Percentiles rank a stretch among this genome's conserved stretches.
Evolutionary conservation across 2,113 vertebrate species (phyloP).

Genomic region (Myiagra hebetior): DNA sequence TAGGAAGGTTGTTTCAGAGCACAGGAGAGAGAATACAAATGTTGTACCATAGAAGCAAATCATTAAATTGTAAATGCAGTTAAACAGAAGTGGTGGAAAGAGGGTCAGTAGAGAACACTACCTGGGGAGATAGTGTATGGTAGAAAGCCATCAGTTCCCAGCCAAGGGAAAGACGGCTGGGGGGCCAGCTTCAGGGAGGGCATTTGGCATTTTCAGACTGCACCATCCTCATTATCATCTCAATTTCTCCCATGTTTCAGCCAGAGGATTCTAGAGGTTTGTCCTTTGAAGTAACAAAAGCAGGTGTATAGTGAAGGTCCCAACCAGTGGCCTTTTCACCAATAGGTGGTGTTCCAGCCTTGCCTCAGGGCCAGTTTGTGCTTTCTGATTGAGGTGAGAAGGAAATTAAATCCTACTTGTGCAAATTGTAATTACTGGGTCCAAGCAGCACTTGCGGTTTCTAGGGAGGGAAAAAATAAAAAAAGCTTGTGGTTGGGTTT

Average conservation of each 20-base stretch:
- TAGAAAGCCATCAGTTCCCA: not conserved
- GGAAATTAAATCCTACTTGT: not conserved
- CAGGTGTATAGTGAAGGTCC: not conserved
- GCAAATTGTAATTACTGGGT: not conserved
- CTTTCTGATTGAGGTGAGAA: not conserved
- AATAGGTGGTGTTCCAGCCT: not conserved
- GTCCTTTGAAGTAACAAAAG: not conserved
- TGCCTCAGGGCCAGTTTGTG: not conserved
- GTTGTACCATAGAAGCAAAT: not conserved
- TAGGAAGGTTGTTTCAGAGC: not conserved
- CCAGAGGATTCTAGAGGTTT: not conserved
- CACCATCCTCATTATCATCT: not conserved
- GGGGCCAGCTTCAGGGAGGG: not conserved
- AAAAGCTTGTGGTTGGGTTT: not conserved
- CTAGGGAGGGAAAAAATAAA: too few species aligned
- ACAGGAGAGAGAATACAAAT: not conserved
- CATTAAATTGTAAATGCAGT: not conserved
- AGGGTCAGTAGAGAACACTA: not conserved
- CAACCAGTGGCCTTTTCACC: not conserved
- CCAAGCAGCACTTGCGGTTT: not conserved
- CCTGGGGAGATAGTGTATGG: not conserved
- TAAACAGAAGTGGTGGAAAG: not conserved
- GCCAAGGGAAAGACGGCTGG: accelerated
- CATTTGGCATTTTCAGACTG: not conserved
- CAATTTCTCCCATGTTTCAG: not conserved